Base-by-base conservation (phyloP, 2,888 invertebrate genomes). In the Idaea biselata region DNA sequence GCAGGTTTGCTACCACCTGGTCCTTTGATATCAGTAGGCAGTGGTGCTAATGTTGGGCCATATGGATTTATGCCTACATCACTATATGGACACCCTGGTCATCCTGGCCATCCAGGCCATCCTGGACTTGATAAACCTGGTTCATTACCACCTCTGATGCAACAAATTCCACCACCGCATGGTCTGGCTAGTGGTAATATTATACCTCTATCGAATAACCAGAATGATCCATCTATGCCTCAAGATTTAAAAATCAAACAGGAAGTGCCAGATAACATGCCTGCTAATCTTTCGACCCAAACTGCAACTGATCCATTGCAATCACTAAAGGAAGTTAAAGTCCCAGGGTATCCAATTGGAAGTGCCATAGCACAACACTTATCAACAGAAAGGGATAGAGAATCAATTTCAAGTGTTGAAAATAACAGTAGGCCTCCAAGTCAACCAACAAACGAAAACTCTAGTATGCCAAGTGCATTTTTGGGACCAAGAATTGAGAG, bases 281-380 rank as follows among this genome's bases (percentile, higher is more conserved):
- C 94, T 65, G 90, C 91, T 60, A 92, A 92, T 76, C 77, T 92
- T 56, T 92, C 93, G 56, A 92, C 94, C 58, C 93, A 93, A 67
- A 86, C 88, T 63, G 88, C 91, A 61, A 84, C 94, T 31, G 96
- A 96, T 89, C 96, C 96, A 3, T 81, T 96, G 68, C 96, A 96
- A 78, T 96, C 96, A 71, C 87, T 96, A 8, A 96, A 96, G 80
- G 96, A 96, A 82, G 96, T 96, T 0, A 96, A 96, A 92, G 96
- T 96, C 8, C 95, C 96, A 55, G 95, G 96, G 53, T 95, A 94
- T 78, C 94, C 95, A 64, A 93, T 94, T 58, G 93, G 94, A 67
- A 91, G 90, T 83, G 86, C 91, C 31, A 91, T 91, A 76, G 88
- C 91, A 62, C 91, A 91, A 73, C 90, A 93, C 79, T 80, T 91